phyloP scores from a whole-genome alignment of 1,140 invertebrate species.

The Bombus haemorrhoidalis region DNA sequence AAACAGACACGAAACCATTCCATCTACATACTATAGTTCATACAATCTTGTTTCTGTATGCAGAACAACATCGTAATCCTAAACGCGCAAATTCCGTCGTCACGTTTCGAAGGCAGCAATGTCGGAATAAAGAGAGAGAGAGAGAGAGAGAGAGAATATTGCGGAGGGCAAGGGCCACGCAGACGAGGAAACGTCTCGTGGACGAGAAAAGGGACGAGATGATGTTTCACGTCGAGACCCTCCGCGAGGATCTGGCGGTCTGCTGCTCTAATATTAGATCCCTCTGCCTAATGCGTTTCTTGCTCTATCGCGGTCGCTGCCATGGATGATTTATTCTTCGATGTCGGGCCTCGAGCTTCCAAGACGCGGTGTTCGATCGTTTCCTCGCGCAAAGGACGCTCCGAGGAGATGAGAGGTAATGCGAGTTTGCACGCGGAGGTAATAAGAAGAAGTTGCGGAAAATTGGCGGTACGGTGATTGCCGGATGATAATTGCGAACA shows the following conservation, averaged over 20 bases:
- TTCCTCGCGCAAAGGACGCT: too few species aligned
- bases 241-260: constrained; percentile 56
- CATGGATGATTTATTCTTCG: constrained; percentile 44
- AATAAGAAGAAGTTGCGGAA: not conserved
- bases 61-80: constrained; percentile 19
- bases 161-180: not conserved
- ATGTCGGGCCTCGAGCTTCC: not conserved
- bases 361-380: not conserved
- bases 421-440: not conserved
- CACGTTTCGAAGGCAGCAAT: constrained; percentile 28
- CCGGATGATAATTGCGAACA: not conserved
- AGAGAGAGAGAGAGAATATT: not conserved
- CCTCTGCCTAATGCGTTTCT: constrained; percentile 48
- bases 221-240: constrained; percentile 52
- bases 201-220: constrained; percentile 53
- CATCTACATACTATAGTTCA: not conserved
- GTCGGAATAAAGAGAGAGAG: not conserved
- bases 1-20: not conserved
- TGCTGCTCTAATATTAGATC: constrained; percentile 66
- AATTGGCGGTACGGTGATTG: not conserved
- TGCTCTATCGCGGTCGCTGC: constrained; percentile 39
- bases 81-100: constrained; percentile 31
- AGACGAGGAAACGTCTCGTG: not conserved
- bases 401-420: not conserved
- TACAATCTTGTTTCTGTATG: constrained; percentile 7